Base-by-base conservation (phyloP, 2,888 invertebrate species). In the Zhengitettix transpicula region DNA sequence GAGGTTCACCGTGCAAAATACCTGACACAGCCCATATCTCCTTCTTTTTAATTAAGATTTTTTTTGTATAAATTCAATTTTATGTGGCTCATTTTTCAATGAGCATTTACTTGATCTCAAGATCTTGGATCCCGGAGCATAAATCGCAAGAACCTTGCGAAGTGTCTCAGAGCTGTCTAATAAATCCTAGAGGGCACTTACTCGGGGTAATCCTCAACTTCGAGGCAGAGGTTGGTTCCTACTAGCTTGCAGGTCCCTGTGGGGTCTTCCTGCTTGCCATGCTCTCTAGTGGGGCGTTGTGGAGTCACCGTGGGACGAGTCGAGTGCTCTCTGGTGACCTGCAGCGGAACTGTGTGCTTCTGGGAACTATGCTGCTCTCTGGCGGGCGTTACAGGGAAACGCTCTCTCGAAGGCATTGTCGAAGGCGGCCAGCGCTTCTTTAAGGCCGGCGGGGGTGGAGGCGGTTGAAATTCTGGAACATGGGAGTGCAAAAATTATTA, bases 201-300 rank as follows among this genome's bases (percentile, higher is more conserved):
- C 88, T 82, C 81, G 41, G 89, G 89, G 73, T 89, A 89, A 69
- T 88, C 85, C 11, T 79, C 78, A 28, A 82, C 79, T 63, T 83
- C 82, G 58, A 89, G 74, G 69, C 89, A 89, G 67, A 89, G 75
- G 3, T 82, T 82, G 66, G 83, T 82, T 7, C 84, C 82, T 67
- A 87, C 85, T 56, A 55, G 58, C 17, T 58, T 56, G 41, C 63
- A 63, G 11, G 16, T 54, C 17, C 40, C 16, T 9, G 58, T 17
- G 28, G 16, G 17, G 52, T 28, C n/a, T n/a, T 8, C 10, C 16
- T 17, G 52, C 28, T 40, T 10, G 58, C 28, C 10, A 14, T 10
- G 52, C 40, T 12, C 8, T 64, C 54, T 8, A 67, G 63, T 7
- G 67, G 60, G 57, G 66, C 65, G 52, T 69, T 60, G 15, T 28